Conservation (phyloP, 1,140 invertebrate species). For the Pseudomyrmex pallidus region DNA sequence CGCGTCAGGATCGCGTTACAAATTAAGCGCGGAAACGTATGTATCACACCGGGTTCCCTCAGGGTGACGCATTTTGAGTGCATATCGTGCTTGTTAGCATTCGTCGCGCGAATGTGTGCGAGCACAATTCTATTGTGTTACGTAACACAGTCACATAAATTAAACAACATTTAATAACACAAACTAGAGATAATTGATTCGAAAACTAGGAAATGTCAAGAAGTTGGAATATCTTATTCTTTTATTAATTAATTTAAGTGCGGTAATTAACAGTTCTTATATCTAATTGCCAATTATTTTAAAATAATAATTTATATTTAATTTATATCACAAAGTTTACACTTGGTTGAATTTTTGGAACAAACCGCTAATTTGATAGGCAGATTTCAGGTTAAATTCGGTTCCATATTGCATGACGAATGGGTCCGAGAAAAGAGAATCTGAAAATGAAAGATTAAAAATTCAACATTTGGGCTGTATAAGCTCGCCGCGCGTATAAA, state of each 20-base stretch:
- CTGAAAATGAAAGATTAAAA: constrained; percentile 7
- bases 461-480: constrained; percentile 25
- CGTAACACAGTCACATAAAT: background rate
- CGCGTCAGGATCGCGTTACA: constrained; percentile 56
- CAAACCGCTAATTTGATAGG: background rate
- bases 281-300: background rate
- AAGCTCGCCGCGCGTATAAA: constrained; percentile 13
- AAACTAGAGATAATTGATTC: constrained; percentile 35
- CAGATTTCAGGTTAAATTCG: constrained; percentile 21
- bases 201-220: constrained; percentile 11
- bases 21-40: constrained; percentile 55
- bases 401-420: background rate
- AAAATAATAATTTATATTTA: background rate
- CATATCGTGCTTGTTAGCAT: constrained; percentile 33
- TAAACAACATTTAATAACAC: constrained; percentile 25
- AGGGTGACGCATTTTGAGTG: constrained; percentile 43
- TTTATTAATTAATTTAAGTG: background rate
- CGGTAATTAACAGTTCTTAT: background rate
- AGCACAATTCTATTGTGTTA: constrained; percentile 40
- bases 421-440: background rate
- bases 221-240: background rate
- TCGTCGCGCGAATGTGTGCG: background rate
- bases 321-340: too few relatives aligned
- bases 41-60: constrained; percentile 41
- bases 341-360: background rate